phyloP scores from a whole-genome alignment of 2,797 vertebrate species.

The Anniella stebbinsi region DNA sequence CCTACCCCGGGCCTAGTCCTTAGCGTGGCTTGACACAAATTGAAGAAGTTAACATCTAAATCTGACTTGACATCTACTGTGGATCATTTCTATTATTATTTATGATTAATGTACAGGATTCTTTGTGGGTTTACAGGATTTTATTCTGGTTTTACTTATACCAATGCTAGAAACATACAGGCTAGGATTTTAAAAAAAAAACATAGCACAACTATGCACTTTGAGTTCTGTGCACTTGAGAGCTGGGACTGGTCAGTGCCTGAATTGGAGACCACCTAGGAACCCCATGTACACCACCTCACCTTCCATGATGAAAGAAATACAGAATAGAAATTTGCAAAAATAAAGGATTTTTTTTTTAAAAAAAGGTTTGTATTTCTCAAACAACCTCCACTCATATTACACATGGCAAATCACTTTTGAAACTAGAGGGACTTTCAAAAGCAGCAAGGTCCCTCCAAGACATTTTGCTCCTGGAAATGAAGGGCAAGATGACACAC shows the following conservation, averaged over 20 bases:
- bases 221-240: background rate
- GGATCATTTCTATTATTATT: background rate
- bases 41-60: background rate
- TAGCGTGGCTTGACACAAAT: background rate
- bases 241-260: background rate
- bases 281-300: background rate
- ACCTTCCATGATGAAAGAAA: background rate
- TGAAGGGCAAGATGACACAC: background rate
- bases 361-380: background rate
- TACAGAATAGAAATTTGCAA: too few relatives aligned
- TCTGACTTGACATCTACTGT: background rate
- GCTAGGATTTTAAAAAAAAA: background rate
- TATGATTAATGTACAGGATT: background rate
- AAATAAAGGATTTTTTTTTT: background rate
- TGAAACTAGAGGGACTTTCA: background rate
- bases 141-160: background rate
- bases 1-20: background rate
- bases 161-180: background rate
- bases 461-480: background rate
- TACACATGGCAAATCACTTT: background rate
- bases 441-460: background rate
- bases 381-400: background rate
- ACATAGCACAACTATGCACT: background rate
- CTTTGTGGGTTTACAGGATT: background rate
- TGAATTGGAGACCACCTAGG: background rate